Evolutionary conservation across 92 coral and sea anemone genomes (phyloP), one percentile per base, ranked within the genome.

Genomic region (Isaurus tuberculatus): DNA sequence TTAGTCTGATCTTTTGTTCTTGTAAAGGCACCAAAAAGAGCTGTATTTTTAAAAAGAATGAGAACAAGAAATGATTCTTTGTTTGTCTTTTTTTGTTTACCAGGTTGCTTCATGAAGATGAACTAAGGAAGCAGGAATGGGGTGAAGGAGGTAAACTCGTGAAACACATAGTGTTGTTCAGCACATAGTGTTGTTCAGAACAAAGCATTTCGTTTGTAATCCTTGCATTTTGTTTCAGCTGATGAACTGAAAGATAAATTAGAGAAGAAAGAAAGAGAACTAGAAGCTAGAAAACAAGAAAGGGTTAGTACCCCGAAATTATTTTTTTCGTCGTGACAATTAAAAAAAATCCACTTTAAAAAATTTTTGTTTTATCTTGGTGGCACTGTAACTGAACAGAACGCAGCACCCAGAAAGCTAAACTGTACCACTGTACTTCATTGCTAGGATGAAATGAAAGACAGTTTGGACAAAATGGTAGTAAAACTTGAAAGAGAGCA

Each of bases 261-360:
- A n/a, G 68, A 79, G 30, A 96, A 96, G 86, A 73, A 83, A 30
- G 99, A 96, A 75, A 90, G 95, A 85, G 95, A 89, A 55, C 72
- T 89, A 20, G 99, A 96, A 30, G 72, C 84, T 86, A 90, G 91
- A 46, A 96, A 92, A 73, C 95, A 94, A 83, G 99, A 96, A 80
- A 83, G 92, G 94, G 99, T 96, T 68, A 72, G 94, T 40, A 60
- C 36, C 9, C 30, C 23, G 2, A 53, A 16, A 20, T 17, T 16
- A 53, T 53, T 8, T 17, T 16, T 53, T 16, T 53, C 19, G 16
- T 2, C 1, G 22, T 19, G 3, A 17, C 20, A 16, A 16, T 53
- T 20, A 2, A 8, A 16, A 8, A 16, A 53, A 5, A 53, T 16
- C 14, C 55, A 10, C 11, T 16, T 16, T 4, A 16, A 2, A 19